phyloP scores from a whole-genome alignment of 2,113 vertebrate genomes.

The Chrysochloris asiatica region DNA sequence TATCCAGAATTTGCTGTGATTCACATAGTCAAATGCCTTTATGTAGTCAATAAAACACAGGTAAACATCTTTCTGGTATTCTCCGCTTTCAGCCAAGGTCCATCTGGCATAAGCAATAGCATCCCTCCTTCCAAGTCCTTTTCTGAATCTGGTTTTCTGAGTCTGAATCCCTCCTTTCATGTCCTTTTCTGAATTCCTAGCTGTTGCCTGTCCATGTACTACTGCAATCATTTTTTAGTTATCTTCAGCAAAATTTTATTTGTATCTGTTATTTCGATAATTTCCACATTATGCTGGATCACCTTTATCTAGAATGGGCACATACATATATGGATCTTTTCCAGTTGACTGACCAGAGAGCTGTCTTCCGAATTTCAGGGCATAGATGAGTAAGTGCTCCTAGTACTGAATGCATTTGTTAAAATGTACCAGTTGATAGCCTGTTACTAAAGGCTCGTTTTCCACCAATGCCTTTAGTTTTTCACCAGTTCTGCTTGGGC shows the following conservation, averaged over 20 bases:
- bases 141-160: neutral
- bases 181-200: neutral
- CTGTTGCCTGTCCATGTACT: neutral
- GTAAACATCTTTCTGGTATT: neutral
- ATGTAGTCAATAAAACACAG: neutral
- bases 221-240: neutral
- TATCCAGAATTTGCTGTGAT: neutral
- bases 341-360: neutral
- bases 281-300: neutral
- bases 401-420: neutral
- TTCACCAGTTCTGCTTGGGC: neutral
- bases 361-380: neutral
- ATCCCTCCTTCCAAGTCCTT: neutral
- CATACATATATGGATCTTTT: neutral
- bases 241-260: neutral
- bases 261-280: neutral
- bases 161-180: no score
- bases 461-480: no score
- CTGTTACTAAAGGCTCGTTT: no score
- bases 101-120: neutral
- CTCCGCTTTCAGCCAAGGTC: neutral
- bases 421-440: neutral
- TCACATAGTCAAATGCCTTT: neutral
- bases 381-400: neutral
- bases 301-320: neutral